Evolutionary conservation across 2,888 invertebrate genomes (phyloP), one percentile per base, ranked within the genome.

Genomic region (Vannuccia rotundouncinata): DNA sequence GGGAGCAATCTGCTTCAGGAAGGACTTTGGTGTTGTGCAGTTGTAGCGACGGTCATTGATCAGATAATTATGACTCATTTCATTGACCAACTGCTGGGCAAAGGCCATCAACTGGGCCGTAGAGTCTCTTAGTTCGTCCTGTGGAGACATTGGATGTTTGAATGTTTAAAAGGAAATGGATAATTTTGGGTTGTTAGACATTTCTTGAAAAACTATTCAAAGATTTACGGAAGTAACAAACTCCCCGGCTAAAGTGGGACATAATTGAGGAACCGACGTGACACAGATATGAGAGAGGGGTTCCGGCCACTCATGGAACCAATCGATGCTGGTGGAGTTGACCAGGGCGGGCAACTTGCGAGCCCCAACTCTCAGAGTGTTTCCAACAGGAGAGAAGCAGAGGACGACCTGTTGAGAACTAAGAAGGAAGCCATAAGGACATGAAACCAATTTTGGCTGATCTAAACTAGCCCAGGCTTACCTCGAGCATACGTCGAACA

Each of bases 281-380:
- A 93, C 10, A 97, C 97, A 5, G 95, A 95, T 82, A 95, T 92
- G 81, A 97, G 90, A 80, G 97, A 97, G 88, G n/a, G 96, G 95
- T 89, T 95, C 94, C 0, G 97, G 96, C 97, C 97, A 97, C 88
- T 96, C 96, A 86, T 97, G 96, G 89, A 97, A 97, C 96, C 96
- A 97, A 88, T 97, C 95, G 83, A 96, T 95, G 79, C 93, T 93
- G 1, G 96, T 95, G 85, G 94, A 94, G 89, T 95, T 97, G 83
- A 95, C 94, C 82, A 97, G 91, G 5, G 96, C 95, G 0, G 97
- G 97, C 88, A 97, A 97, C 89, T 96, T 96, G 84, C 97, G 91
- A 29, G 95, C 93, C 83, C 96, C 91, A 31, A 96, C 93, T 84
- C 97, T 84, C 25, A 97, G 90, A 0, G 95, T 95, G 17, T 94